phyloP scores from a whole-genome alignment of 2,888 invertebrate species.

The Ophion ellenae region DNA sequence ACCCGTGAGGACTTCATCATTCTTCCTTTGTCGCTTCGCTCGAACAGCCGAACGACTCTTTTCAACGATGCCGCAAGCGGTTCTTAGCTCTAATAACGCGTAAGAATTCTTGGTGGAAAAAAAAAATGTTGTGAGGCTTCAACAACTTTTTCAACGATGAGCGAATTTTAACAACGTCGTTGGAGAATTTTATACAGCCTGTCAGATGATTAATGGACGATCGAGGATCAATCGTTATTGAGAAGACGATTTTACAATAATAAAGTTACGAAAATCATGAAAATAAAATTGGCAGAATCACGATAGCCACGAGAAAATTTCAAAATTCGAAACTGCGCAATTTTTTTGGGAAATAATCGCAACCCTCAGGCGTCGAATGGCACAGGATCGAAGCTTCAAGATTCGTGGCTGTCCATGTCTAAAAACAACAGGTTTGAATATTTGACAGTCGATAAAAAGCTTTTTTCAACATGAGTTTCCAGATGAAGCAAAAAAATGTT shows the following conservation, averaged over 20 bases:
- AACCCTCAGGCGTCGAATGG: too few relatives aligned
- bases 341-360: too few relatives aligned
- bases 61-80: slow-evolving; percentile 4
- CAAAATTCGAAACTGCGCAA: too few relatives aligned
- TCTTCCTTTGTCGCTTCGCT: slow-evolving; percentile 30
- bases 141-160: slow-evolving; percentile 2
- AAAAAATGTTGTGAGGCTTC: not conserved
- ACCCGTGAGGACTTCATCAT: slow-evolving; percentile 30
- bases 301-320: not conserved
- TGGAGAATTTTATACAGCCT: not conserved
- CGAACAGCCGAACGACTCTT: slow-evolving; percentile 28
- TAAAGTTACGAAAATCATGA: too few relatives aligned
- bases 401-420: not conserved
- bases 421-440: not conserved
- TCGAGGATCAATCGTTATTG: not conserved
- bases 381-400: not conserved
- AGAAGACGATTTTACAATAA: not conserved
- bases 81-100: slow-evolving; percentile 9
- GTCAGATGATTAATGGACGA: not conserved
- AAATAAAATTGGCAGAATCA: not conserved
- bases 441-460: not conserved
- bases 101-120: slow-evolving; percentile 5
- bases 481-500: not conserved
- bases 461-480: too few relatives aligned
- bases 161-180: not conserved